These are phyloP conservation scores for Heliangelus exortis DNA, from an alignment of 2,797 vertebrate genomes.

Conservation along the genomic window DNA sequence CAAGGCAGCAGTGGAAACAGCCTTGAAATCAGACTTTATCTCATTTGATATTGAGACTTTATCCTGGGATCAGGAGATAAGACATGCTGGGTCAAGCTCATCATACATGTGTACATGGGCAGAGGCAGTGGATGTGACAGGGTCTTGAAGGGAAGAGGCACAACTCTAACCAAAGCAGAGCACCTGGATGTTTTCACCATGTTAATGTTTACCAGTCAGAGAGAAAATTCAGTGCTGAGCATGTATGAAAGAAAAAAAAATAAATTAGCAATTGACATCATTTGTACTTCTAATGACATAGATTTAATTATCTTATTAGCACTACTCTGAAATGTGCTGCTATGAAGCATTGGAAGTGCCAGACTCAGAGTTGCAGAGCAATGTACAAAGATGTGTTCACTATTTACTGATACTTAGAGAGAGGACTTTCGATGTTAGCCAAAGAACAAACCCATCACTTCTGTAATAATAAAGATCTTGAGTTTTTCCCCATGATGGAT, in stretches of 20 bases:
- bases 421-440: background rate
- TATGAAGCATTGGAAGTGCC: background rate
- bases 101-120: rapidly evolving
- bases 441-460: background rate
- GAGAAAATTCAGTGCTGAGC: background rate
- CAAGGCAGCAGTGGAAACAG: background rate
- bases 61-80: background rate
- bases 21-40: background rate
- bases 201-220: background rate
- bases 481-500: background rate
- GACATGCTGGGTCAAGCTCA: background rate
- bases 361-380: rapidly evolving
- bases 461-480: background rate
- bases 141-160: background rate
- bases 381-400: background rate
- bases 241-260: background rate
- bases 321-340: background rate
- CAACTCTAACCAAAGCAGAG: background rate
- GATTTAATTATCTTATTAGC: conserved; percentile 33
- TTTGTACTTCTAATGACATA: background rate
- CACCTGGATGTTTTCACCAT: rapidly evolving
- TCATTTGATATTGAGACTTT: background rate
- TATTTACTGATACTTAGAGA: background rate
- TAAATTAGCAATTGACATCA: background rate
- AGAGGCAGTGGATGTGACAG: background rate